Conservation (phyloP, 1,140 invertebrate species). For the Drosophila neocordata region DNA sequence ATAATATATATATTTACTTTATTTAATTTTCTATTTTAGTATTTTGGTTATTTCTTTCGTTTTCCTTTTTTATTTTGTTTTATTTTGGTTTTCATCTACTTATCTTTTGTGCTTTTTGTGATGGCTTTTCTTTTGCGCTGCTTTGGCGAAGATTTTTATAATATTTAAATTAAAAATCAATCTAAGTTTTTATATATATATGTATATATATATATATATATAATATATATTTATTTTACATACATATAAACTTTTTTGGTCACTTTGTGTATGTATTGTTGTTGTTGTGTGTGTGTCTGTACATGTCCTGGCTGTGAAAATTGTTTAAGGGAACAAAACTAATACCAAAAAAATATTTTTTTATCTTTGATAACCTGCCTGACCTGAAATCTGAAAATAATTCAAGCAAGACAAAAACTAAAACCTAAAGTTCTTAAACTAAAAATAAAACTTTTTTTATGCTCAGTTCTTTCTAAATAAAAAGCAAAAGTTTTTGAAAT, state of each 20-base stretch:
- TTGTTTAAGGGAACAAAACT: constrained; percentile 1
- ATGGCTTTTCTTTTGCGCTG: constrained; percentile 71
- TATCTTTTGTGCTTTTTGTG: constrained; percentile 73
- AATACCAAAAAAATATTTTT: too few species aligned
- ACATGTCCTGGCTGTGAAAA: constrained; percentile 49
- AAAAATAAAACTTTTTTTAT: too few species aligned
- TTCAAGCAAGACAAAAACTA: too few species aligned
- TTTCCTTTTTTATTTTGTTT: constrained; percentile 23
- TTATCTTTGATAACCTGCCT: too few species aligned
- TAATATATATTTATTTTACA: constrained; percentile 32
- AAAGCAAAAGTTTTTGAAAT: too few species aligned
- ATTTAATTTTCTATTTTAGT: constrained; percentile 45
- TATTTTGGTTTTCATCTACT: constrained; percentile 39
- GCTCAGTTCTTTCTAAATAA: too few species aligned
- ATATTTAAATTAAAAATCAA: constrained; percentile 22
- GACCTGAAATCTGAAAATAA: too few species aligned
- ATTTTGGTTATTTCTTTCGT: not conserved
- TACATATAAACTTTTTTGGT: constrained; percentile 47
- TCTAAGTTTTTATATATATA: constrained; percentile 20
- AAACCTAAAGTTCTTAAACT: too few species aligned
- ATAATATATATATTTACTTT: constrained; percentile 13
- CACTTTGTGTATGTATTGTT: constrained; percentile 54
- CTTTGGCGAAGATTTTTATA: constrained; percentile 51
- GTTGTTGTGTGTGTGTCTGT: constrained; percentile 54
- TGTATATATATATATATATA: constrained; percentile 5